Conservation (phyloP, 2,113 vertebrate genomes). For the Dendropsophus ebraccatus region DNA sequence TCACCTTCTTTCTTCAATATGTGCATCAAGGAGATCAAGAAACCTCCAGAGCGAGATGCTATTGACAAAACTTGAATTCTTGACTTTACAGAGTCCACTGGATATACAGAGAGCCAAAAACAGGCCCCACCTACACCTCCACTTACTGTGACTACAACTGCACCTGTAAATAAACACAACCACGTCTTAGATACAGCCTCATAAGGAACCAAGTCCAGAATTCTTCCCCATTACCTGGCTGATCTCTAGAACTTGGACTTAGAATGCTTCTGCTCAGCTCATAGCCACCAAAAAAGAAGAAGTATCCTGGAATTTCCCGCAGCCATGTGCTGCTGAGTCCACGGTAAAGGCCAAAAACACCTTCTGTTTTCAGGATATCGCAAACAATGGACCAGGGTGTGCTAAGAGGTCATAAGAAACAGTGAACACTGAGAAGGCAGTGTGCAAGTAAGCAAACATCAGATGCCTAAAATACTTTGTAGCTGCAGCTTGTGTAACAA, state of each 20-base stretch:
- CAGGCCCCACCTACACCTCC: conserved; percentile 64
- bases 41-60: conserved; percentile 57
- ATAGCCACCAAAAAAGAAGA: conserved; percentile 69
- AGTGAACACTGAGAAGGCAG: background rate
- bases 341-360: conserved; percentile 63
- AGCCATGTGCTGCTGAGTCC: conserved; percentile 67
- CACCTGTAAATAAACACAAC: conserved; percentile 54
- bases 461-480: no score
- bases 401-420: conserved; percentile 38
- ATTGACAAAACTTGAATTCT: conserved; percentile 67
- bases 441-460: no score
- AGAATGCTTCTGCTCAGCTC: conserved; percentile 63
- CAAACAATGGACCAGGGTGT: conserved; percentile 64
- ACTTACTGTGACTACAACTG: conserved; percentile 61
- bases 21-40: conserved; percentile 61
- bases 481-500: no score
- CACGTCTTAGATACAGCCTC: background rate
- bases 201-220: conserved; percentile 45
- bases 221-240: conserved; percentile 60
- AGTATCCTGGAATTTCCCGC: conserved; percentile 67
- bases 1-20: conserved; percentile 64
- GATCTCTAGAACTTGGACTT: conserved; percentile 30
- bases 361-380: conserved; percentile 60
- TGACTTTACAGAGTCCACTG: conserved; percentile 67
- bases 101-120: conserved; percentile 68